Evolutionary conservation across 23 tunicate species (phyloP), one percentile per base, ranked within the genome.

Genomic region (Ascidia mentula): DNA sequence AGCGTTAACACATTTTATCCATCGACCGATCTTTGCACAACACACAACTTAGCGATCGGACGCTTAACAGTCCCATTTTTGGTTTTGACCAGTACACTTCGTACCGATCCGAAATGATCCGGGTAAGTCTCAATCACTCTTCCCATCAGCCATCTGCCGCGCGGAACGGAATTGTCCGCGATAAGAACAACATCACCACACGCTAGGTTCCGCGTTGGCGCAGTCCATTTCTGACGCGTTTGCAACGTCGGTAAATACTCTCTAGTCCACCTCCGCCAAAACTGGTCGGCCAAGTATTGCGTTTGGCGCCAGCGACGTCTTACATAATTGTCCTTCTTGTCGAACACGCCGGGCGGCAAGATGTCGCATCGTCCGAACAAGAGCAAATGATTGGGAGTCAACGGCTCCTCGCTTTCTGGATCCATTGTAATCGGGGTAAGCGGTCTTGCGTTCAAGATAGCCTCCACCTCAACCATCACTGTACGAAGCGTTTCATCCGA

Each of bases 321-420:
- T 17, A 61, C 74, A 35, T 60, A 79, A 38, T 36, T 37, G 73
- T 83, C 87, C 59, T 74, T 75, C 46, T 74, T 74, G 81, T 75
- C 87, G 34, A 75, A 83, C 5, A 83, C 18, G 9, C 87, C 73
- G 34, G 87, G 87, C 18, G 87, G 80, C 37, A 46, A 17, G 4
- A 2, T 53, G 13, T 4, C 77, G 2, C 20, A 26, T 24, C 46
- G 40, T 18, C 74, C 42, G 6, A 75, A 28, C 73, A 83, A 32
- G 20, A 79, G 32, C 7, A 79, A 20, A 60, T 61, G 75, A 31
- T 71, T 71, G 36, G 74, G 34, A 30, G 74, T 71, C 34, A 71
- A 36, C 34, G 74, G 74, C 39, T 71, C 74, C 18, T 31, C 30
- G 13, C 32, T 36, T 28, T 35, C 38, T 3, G 74, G 74, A 71